These are phyloP conservation scores for Aleiodes sp. DNA, from an alignment of 1,140 invertebrate species.

Conservation along the genomic window DNA sequence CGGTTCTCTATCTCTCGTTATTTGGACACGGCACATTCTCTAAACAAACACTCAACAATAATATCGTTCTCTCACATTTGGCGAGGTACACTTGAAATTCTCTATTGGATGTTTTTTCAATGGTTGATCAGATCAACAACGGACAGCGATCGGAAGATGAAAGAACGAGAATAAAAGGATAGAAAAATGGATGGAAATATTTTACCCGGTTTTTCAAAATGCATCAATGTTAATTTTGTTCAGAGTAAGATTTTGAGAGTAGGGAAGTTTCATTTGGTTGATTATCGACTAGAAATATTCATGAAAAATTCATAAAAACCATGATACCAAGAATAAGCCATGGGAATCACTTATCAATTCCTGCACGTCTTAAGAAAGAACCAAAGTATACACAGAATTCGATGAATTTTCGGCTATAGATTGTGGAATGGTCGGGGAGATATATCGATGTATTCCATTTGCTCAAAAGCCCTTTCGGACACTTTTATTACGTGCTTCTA, in stretches of 20 bases:
- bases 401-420: background rate
- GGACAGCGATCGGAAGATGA: too few relatives aligned
- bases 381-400: background rate
- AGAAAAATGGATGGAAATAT: too few relatives aligned
- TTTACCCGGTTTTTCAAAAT: too few relatives aligned
- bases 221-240: too few relatives aligned
- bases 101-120: background rate
- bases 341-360: conserved; percentile 1
- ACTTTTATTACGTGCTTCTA: background rate
- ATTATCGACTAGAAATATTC: background rate
- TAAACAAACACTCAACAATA: background rate
- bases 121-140: background rate
- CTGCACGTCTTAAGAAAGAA: background rate
- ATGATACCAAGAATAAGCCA: background rate
- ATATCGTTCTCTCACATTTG: background rate
- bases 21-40: background rate
- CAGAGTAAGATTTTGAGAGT: background rate
- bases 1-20: background rate
- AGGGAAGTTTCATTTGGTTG: background rate
- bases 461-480: conserved; percentile 2
- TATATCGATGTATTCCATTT: conserved; percentile 19
- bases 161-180: background rate
- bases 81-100: background rate
- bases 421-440: background rate
- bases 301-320: background rate